phyloP scores from a whole-genome alignment of 1,140 invertebrate species.

The Achatina immaculata region DNA sequence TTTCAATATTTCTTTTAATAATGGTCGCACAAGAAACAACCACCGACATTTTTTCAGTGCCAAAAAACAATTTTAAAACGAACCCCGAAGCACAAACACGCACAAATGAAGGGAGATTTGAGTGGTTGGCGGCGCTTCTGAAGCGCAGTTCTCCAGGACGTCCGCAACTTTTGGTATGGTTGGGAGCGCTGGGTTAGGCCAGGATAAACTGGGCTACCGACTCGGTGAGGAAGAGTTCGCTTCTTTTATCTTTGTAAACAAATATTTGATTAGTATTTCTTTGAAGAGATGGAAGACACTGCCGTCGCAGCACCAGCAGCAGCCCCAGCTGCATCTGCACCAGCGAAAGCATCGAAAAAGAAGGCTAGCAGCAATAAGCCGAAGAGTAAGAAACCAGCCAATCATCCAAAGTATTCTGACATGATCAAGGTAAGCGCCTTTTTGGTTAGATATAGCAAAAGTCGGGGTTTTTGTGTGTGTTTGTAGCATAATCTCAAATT shows the following conservation, averaged over 20 bases:
- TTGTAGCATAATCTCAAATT: too few relatives aligned
- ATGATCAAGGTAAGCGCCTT: constrained; percentile 44
- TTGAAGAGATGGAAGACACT: constrained; percentile 14
- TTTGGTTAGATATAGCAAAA: too few relatives aligned
- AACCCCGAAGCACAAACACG: constrained; percentile 9
- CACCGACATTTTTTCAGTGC: not conserved
- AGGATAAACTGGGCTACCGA: too few relatives aligned
- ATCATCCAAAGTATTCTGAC: constrained; percentile 53
- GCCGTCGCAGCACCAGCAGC: constrained; percentile 30
- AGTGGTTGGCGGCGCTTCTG: not conserved
- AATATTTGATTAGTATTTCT: constrained; percentile 11
- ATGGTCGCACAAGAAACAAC: not conserved
- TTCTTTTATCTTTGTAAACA: not conserved
- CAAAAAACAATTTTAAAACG: not conserved
- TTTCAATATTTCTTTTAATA: not conserved
- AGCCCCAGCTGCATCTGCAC: constrained; percentile 33
- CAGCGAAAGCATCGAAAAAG: constrained; percentile 53
- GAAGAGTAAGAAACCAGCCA: constrained; percentile 56
- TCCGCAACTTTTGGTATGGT: not conserved
- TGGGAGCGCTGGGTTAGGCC: too few relatives aligned
- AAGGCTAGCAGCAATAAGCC: constrained; percentile 39
- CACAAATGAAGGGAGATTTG: not conserved
- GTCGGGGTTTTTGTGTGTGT: too few relatives aligned
- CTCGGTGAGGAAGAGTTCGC: not conserved
- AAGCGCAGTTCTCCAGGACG: not conserved